These are phyloP conservation scores for Torymus tubicola DNA, from an alignment of 2,888 invertebrate species.

Conservation along the genomic window DNA sequence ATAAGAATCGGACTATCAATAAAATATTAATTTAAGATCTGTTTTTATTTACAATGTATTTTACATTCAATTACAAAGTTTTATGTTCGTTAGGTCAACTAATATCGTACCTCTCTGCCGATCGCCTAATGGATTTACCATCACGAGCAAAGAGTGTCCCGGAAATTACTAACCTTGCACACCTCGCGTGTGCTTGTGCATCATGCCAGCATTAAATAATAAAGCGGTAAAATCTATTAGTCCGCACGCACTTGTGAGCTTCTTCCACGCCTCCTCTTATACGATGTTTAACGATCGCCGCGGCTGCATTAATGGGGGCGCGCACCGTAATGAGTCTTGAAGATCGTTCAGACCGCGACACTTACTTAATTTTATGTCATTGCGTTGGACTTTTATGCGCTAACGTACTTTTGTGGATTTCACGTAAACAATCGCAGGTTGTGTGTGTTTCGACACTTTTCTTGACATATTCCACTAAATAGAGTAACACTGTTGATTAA, in stretches of 20 bases:
- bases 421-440: no score
- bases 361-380: constrained; percentile 50
- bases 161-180: not conserved
- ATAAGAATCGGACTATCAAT: no score
- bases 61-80: no score
- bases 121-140: not conserved
- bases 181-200: constrained; percentile 66
- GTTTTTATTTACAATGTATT: no score
- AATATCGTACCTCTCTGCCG: not conserved
- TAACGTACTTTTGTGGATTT: not conserved
- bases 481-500: no score
- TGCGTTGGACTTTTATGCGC: constrained; percentile 24
- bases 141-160: not conserved
- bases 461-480: no score
- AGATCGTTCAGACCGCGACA: constrained; percentile 37
- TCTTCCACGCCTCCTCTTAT: constrained; percentile 56
- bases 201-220: constrained; percentile 68
- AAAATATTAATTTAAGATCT: no score
- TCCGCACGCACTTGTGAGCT: constrained; percentile 63
- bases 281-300: constrained; percentile 58
- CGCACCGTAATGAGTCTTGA: constrained; percentile 37
- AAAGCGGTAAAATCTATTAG: constrained; percentile 71
- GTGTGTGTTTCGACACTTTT: no score
- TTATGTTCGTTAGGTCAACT: no score
- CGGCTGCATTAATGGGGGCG: constrained; percentile 27